A percentile compares a stretch with the other conserved stretches of the same genome.
phyloP scores from a whole-genome alignment of 1,140 invertebrate species.

The Caenorhabditis inopinata region DNA sequence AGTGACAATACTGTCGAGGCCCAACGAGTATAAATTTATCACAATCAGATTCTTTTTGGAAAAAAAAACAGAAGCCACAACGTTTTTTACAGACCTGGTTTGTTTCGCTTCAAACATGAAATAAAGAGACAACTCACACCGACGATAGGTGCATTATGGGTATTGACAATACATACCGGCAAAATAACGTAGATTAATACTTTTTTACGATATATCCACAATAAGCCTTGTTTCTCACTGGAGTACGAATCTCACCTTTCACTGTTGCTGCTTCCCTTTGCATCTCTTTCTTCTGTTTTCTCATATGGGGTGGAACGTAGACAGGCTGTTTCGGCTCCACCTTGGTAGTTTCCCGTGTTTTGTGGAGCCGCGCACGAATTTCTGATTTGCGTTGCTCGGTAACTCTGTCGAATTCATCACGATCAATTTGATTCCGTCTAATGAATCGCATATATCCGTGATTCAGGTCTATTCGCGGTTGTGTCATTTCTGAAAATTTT shows the following conservation, averaged over 20 bases:
- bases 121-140: too few species aligned
- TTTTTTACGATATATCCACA: too few species aligned
- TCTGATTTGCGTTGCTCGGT: slow-evolving; percentile 43
- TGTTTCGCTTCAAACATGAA: too few species aligned
- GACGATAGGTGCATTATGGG: too few species aligned
- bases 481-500: slow-evolving; percentile 23
- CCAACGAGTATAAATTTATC: too few species aligned
- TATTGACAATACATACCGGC: too few species aligned
- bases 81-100: too few species aligned
- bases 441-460: slow-evolving; percentile 49
- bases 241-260: neutral
- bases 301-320: slow-evolving; percentile 40
- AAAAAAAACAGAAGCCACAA: too few species aligned
- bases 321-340: neutral
- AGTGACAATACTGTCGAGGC: too few species aligned
- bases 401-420: slow-evolving; percentile 49
- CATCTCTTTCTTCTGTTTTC: neutral
- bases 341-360: neutral
- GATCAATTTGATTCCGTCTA: slow-evolving; percentile 46
- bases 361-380: slow-evolving; percentile 34
- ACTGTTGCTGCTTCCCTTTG: neutral
- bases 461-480: slow-evolving; percentile 46
- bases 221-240: too few species aligned
- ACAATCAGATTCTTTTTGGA: too few species aligned
- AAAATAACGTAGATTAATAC: too few species aligned